Conservation (phyloP, 2,888 invertebrate genomes). For the Drosophila bunnanda region DNA sequence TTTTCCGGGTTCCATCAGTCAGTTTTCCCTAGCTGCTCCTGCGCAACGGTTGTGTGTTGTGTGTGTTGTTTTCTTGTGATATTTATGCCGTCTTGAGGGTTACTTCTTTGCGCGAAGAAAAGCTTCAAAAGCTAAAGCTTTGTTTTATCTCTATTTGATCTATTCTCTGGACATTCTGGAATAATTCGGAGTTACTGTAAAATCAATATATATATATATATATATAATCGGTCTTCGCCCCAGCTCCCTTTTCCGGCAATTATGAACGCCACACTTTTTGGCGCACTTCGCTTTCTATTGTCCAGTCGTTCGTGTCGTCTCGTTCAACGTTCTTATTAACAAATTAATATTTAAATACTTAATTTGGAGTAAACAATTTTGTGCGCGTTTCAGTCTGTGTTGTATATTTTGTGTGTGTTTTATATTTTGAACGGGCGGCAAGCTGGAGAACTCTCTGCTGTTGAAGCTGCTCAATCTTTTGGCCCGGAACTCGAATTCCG, state of each 20-base stretch:
- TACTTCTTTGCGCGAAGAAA: not conserved
- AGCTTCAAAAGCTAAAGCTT: slow-evolving; percentile 41
- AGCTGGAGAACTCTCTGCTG: slow-evolving; percentile 77
- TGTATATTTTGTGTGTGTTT: slow-evolving; percentile 26
- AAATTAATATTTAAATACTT: slow-evolving; percentile 15
- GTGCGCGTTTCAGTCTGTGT: slow-evolving; percentile 1
- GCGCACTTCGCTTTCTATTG: slow-evolving; percentile 70
- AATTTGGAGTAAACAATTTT: slow-evolving; percentile 1
- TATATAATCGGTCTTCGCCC: not conserved
- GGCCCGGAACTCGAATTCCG: slow-evolving; percentile 63
- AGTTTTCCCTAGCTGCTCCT: slow-evolving; percentile 61
- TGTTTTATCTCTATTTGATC: slow-evolving; percentile 3
- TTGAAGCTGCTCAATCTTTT: slow-evolving; percentile 74
- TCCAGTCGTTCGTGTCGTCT: slow-evolving; percentile 60
- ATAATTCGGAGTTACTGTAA: slow-evolving; percentile 42
- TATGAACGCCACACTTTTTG: slow-evolving; percentile 64
- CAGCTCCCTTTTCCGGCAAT: slow-evolving; percentile 25
- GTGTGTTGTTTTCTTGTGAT: slow-evolving; percentile 28
- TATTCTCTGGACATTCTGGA: slow-evolving; percentile 1
- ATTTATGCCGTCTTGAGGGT: not conserved
- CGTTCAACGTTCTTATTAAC: slow-evolving; percentile 24
- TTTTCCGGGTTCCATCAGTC: slow-evolving; percentile 38
- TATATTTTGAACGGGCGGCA: slow-evolving; percentile 55
- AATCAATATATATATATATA: not conserved
- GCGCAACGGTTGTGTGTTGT: slow-evolving; percentile 65